These are phyloP conservation scores for Erannis defoliaria DNA, from an alignment of 2,888 invertebrate species.

Conservation along the genomic window DNA sequence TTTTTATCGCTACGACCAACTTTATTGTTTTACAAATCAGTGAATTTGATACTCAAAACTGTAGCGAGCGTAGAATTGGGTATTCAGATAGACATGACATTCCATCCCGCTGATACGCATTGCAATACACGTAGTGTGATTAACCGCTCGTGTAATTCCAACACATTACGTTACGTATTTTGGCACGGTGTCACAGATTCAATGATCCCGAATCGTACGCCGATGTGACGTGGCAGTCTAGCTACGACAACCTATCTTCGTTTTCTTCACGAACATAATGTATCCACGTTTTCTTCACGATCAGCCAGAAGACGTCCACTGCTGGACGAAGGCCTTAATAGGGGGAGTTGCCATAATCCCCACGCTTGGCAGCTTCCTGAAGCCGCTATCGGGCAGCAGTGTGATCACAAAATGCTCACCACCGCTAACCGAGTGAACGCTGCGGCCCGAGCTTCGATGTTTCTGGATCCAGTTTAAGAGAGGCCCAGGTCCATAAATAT, in stretches of 20 bases:
- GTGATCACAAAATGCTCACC: too few species aligned
- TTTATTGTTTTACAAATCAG: not conserved
- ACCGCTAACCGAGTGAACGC: too few species aligned
- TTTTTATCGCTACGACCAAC: not conserved
- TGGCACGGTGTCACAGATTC: constrained; percentile 27
- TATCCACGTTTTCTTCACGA: too few species aligned
- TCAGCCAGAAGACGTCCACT: too few species aligned
- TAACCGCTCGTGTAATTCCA: constrained; percentile 26
- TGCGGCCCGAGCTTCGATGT: too few species aligned
- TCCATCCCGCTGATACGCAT: constrained; percentile 14
- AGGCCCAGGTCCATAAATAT: too few species aligned
- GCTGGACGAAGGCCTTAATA: too few species aligned
- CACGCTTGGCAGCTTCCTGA: too few species aligned
- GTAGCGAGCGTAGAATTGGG: not conserved
- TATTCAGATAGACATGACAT: constrained; percentile 2
- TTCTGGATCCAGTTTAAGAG: too few species aligned
- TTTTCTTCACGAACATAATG: not conserved
- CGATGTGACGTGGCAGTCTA: constrained; percentile 7
- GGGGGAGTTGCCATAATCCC: too few species aligned
- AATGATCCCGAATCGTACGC: constrained; percentile 19
- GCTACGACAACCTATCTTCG: not conserved
- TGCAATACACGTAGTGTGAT: constrained; percentile 10
- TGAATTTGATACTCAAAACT: not conserved
- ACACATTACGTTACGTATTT: constrained; percentile 26
- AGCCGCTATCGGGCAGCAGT: too few species aligned